Conservation (phyloP, 2,888 invertebrate genomes). For the Dorcus hopei region DNA sequence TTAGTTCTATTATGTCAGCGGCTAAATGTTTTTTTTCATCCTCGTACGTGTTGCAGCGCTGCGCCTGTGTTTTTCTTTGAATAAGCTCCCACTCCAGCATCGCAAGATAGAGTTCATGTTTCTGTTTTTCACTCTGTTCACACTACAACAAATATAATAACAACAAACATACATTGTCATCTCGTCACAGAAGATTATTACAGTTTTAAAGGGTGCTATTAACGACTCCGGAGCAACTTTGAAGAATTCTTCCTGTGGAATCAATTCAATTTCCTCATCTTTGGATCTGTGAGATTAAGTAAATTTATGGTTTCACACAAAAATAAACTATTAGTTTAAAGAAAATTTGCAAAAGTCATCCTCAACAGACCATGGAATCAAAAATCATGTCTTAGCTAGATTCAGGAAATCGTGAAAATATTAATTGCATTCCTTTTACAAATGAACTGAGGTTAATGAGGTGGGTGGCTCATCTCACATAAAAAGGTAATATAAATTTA, state of each 20-base stretch:
- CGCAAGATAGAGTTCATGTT: slow-evolving; percentile 79
- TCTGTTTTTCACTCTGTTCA: slow-evolving; percentile 50
- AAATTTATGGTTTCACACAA: too few relatives aligned
- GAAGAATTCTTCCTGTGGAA: slow-evolving; percentile 80
- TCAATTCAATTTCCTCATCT: slow-evolving; percentile 88
- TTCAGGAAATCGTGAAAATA: too few relatives aligned
- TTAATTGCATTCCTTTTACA: too few relatives aligned
- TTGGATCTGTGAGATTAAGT: slow-evolving; percentile 61
- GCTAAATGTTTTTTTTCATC: slow-evolving; percentile 74
- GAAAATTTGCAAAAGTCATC: slow-evolving; percentile 2
- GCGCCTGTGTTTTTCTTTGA: slow-evolving; percentile 79
- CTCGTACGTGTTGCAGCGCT: slow-evolving; percentile 71
- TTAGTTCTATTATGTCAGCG: slow-evolving; percentile 47
- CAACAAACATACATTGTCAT: neutral
- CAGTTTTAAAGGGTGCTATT: slow-evolving; percentile 37
- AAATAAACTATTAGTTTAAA: neutral
- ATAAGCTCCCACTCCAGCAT: slow-evolving; percentile 89
- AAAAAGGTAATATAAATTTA: too few relatives aligned
- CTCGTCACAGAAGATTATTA: slow-evolving; percentile 20
- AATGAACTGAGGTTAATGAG: too few relatives aligned
- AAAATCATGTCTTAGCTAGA: too few relatives aligned
- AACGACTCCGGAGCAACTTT: slow-evolving; percentile 67
- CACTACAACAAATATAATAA: slow-evolving; percentile 26
- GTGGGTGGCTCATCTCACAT: too few relatives aligned
- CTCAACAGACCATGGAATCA: too few relatives aligned